Percentiles rank a stretch among this genome's conserved stretches.
phyloP scores from a whole-genome alignment of 1,140 invertebrate species.

The Drosophila subobscura region DNA sequence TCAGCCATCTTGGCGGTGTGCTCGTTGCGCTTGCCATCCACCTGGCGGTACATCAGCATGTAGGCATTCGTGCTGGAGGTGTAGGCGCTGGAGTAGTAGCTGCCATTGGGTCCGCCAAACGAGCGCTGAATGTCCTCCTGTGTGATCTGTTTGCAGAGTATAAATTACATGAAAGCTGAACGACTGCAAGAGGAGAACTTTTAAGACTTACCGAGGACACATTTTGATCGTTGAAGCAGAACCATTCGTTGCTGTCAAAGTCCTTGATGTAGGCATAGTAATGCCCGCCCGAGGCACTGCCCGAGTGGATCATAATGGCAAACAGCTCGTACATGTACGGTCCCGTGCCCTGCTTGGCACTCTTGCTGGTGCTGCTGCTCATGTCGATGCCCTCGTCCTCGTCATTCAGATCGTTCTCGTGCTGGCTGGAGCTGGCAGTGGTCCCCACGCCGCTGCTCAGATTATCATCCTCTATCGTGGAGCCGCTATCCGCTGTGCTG shows the following conservation, averaged over 20 bases:
- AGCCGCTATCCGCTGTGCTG: constrained; percentile 89
- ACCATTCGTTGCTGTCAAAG: constrained; percentile 90
- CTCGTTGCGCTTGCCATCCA: constrained; percentile 89
- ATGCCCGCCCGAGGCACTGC: constrained; percentile 95
- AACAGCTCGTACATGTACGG: constrained; percentile 95
- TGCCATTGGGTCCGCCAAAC: constrained; percentile 89
- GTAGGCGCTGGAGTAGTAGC: constrained; percentile 90
- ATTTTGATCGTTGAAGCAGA: constrained; percentile 93
- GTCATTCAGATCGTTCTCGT: constrained; percentile 79
- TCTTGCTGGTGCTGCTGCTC: constrained; percentile 85
- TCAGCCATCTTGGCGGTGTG: constrained; percentile 88
- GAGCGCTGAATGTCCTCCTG: constrained; percentile 93
- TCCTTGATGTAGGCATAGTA: constrained; percentile 98
- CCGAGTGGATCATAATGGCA: constrained; percentile 97
- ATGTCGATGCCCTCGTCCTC: constrained; percentile 90
- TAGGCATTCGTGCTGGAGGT: constrained; percentile 95
- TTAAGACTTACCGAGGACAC: constrained; percentile 86
- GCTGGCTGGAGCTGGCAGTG: constrained; percentile 77
- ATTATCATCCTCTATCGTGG: constrained; percentile 88
- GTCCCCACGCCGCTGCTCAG: constrained; percentile 80
- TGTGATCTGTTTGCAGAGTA: constrained; percentile 86
- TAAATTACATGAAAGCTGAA: neutral
- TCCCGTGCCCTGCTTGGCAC: constrained; percentile 84
- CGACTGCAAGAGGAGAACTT: neutral
- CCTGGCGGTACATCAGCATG: constrained; percentile 96